Base-by-base conservation (phyloP, 2,113 vertebrate species). In the Pampusana beccarii region DNA sequence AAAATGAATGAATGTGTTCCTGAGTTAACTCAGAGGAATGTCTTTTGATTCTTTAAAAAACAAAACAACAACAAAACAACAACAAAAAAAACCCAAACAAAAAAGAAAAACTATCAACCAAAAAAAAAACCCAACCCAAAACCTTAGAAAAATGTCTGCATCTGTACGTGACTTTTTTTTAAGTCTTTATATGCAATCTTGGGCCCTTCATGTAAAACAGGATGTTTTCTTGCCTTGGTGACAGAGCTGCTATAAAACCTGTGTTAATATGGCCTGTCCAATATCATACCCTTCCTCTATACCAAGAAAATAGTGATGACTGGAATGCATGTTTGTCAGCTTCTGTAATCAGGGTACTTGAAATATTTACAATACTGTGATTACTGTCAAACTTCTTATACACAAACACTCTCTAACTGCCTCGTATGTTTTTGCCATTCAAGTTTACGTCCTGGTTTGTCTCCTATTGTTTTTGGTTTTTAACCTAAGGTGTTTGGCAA, bases 301-400 rank as follows among this genome's bases (percentile, higher is more conserved):
- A 92, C 25, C 62, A 91, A 28, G 69, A 85, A 77, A 77, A 74
- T 38, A 33, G 60, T 94, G 95, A 77, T 96, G 83, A 95, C 86
- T 97, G 93, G 96, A 91, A 97, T 95, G 88, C 54, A 36, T 94
- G 82, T 96, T 96, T 2, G 6, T 80, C 86, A 90, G 84, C 79
- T 93, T 75, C 57, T 85, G 80, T 97, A 91, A 96, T 85, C 86
- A 66, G 91, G 53, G 94, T 83, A 90, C 86, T 95, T 97, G 83
- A 96, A 94, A 94, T 93, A 88, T 83, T 95, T 93, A 54, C 18
- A 88, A 40, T 83, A 62, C 51, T 5, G 8, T 81, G 82, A 75
- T 95, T 95, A 85, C 56, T 80, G 29, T 86, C 44, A 61, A 91
- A 48, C 60, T 56, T 58, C 40, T 92, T 92, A 5, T 11, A 31